Evolutionary conservation across 2,797 vertebrate genomes (phyloP), one percentile per base, ranked within the genome.

Genomic region (Geotrypetes seraphini): DNA sequence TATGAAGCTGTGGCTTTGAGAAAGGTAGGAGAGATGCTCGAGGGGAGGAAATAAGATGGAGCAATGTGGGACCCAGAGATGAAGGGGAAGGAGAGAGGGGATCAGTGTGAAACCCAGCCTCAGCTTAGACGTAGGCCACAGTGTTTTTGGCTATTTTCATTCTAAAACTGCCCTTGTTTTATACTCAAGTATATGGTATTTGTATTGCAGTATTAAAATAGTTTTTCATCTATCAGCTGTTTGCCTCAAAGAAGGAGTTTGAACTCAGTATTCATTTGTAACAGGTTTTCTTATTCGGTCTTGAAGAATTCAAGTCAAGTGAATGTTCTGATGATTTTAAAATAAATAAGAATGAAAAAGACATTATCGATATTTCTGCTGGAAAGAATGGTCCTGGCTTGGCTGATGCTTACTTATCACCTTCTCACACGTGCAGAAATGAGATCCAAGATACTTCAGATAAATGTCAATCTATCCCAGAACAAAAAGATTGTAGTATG

Each of bases 321-420:
- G 69, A 60, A 10, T 29, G 51, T 8, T 60, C 47, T 14, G 25
- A 50, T 4, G 45, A 35, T 34, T 22, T 69, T 22, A 4, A 48
- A 26, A 56, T 60, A 19, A 41, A 45, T 9, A 47, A 52, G 14
- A 31, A 42, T 28, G 52, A 38, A 40, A 31, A 28, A 9, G 48
- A 75, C 12, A 49, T 53, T 19, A 27, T 38, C 19, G 50, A 71
- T 58, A 38, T 29, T 3, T 63, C 60, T 25, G 33, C 62, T 38
- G 29, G 10, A 33, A 53, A 37, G 3, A 25, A 17, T 42, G 18
- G 28, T 26, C 27, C 30, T 7, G 74, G 82, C 33, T 69, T 91
- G 37, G 65, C 83, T 43, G 50, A 84, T 23, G 62, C 73, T 31
- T 87, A 88, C 42, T 78, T 87, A 44, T 87, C 86, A 43, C 84